Evolutionary conservation across 2,797 vertebrate genomes (phyloP), one percentile per base, ranked within the genome.

Genomic region (Oreochromis grahami): DNA sequence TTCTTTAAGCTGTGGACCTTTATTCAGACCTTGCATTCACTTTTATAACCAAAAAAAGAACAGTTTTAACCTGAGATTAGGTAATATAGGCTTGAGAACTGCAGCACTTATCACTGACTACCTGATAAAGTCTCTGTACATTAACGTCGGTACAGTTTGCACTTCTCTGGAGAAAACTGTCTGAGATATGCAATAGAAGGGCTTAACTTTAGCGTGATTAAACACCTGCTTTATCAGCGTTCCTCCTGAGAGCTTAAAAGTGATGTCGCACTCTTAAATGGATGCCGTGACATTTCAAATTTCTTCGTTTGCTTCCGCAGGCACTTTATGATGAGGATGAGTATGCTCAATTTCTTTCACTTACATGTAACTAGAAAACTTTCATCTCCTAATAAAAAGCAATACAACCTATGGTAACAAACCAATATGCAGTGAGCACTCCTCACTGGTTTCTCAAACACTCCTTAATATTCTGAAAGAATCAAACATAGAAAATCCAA

Each of bases 61-160:
- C 26, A 34, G 10, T 74, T 50, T 74, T 50, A 50, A 91, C 91
- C 84, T 92, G 90, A 92, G 85, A 83, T 81, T 45, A 34, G 19
- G 87, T 36, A 84, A n/a, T 24, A 77, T 70, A 13, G 36, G 63
- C 43, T 10, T 7, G 15, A 65, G 41, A 65, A 48, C 53, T 52
- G 65, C 24, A 63, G 53, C 45, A 65, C 21, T 65, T 50, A 32
- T 76, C 34, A 53, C 9, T 17, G 34, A 78, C 60, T 80, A 45
- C 55, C 55, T 60, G 58, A 72, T 74, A 26, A 81, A 41, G 38
- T 65, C 48, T 77, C 38, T 63, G 26, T 65, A 72, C 38, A 65
- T 80, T 76, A 24, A 78, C 34, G 56, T 55, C 74, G 55, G 26
- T 43, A 77, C 32, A 15, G 51, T 79, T 81, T 58, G 19, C 19